Percentiles rank a stretch among this genome's conserved stretches.
These are phyloP conservation scores for Standfussiana lucernea DNA, from an alignment of 2,888 invertebrate species.

Conservation along the genomic window DNA sequence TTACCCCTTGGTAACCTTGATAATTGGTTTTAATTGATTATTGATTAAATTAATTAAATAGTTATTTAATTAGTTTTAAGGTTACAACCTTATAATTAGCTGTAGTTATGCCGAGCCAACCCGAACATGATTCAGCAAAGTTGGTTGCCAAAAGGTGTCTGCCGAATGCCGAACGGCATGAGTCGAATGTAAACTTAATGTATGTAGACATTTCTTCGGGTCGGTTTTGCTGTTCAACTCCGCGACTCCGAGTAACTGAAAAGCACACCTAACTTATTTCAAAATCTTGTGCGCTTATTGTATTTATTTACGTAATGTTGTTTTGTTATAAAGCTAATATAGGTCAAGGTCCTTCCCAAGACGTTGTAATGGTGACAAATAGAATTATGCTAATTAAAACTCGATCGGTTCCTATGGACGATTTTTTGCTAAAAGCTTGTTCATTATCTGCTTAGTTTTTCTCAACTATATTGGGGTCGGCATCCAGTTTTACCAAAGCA, in stretches of 20 bases:
- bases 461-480: background rate
- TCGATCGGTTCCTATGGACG: background rate
- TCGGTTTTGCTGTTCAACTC: background rate
- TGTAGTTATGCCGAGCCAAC: too few relatives aligned
- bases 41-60: too few relatives aligned
- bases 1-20: too few relatives aligned
- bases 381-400: conserved; percentile 4
- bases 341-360: background rate
- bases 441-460: background rate
- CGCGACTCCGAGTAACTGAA: background rate
- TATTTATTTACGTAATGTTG: background rate
- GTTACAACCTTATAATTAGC: too few relatives aligned
- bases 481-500: too few relatives aligned
- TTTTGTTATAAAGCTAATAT: background rate
- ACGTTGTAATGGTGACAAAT: conserved; percentile 12
- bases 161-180: too few relatives aligned
- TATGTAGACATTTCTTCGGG: background rate
- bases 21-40: too few relatives aligned
- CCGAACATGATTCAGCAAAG: background rate
- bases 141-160: too few relatives aligned
- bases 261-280: background rate
- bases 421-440: background rate
- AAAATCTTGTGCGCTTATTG: background rate
- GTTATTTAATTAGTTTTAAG: too few relatives aligned
- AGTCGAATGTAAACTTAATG: too few relatives aligned